phyloP scores from a whole-genome alignment of 2,888 invertebrate species.

The Morpho achilles region DNA sequence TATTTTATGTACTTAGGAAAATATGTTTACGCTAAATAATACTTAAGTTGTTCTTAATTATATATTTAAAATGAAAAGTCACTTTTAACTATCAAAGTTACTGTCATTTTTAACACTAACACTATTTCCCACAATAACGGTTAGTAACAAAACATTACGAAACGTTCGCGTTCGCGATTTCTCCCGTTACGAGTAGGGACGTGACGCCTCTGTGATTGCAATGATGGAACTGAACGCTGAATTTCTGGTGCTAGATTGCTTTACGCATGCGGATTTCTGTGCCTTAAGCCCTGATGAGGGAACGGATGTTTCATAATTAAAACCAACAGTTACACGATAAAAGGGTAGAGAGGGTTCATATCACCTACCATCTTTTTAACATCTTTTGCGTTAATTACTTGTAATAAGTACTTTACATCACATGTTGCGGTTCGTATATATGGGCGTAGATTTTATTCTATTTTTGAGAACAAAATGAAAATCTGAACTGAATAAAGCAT shows the following conservation, averaged over 20 bases:
- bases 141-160: conserved; percentile 21
- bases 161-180: conserved; percentile 38
- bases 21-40: no score
- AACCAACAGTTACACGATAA: conserved; percentile 54
- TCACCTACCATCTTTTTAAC: conserved; percentile 14
- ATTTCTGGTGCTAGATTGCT: conserved; percentile 51
- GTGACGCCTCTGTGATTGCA: conserved; percentile 45
- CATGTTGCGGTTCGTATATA: no score
- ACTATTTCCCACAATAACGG: conserved; percentile 4
- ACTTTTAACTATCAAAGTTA: not conserved
- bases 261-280: conserved; percentile 67
- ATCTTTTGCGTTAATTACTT: conserved; percentile 9
- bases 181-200: conserved; percentile 34
- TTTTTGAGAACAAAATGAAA: no score
- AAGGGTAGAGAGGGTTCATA: conserved; percentile 27
- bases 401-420: conserved; percentile 1
- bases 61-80: not conserved
- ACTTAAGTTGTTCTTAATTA: not conserved
- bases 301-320: conserved; percentile 60
- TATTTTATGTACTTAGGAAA: no score
- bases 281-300: conserved; percentile 57
- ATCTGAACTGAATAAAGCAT: no score
- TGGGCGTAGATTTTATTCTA: no score
- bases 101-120: conserved; percentile 6
- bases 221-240: conserved; percentile 63